These are phyloP conservation scores for Tupaia tana DNA, from an alignment of 2,113 vertebrate species.

Conservation along the genomic window DNA sequence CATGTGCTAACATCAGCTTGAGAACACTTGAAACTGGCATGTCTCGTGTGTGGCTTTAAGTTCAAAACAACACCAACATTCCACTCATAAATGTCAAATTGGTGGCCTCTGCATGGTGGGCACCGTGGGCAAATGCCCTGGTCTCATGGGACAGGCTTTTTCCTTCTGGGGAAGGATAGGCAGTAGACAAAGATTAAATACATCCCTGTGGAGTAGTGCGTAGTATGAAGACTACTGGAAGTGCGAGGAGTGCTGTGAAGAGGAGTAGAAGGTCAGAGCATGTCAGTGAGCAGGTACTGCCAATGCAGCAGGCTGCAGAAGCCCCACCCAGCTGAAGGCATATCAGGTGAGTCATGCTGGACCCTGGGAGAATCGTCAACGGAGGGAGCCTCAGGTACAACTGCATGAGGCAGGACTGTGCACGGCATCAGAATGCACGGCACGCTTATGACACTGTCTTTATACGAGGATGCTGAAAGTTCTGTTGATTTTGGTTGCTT, in stretches of 20 bases:
- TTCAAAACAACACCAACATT: neutral
- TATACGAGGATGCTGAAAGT: neutral
- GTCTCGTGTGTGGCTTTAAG: neutral
- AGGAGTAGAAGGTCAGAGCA: neutral
- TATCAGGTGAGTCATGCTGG: neutral
- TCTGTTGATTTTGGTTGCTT: neutral
- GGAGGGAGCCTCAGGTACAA: neutral
- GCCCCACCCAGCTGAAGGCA: neutral
- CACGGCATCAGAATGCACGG: neutral
- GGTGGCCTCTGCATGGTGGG: neutral
- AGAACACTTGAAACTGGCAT: neutral
- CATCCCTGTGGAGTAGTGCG: neutral
- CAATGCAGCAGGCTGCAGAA: neutral
- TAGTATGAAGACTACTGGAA: neutral
- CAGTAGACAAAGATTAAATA: neutral
- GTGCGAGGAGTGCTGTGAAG: neutral
- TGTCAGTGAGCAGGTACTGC: rapidly evolving
- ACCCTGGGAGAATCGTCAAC: neutral
- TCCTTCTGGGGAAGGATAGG: neutral
- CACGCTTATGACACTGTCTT: neutral
- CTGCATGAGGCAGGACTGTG: neutral
- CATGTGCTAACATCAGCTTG: neutral
- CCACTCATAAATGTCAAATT: neutral
- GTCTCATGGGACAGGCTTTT: neutral
- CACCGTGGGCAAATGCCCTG: neutral